A percentile compares a stretch with the other conserved stretches of the same genome.
Evolutionary conservation across 2,888 invertebrate genomes (phyloP).

Genomic region (Tetragonisca angustula): DNA sequence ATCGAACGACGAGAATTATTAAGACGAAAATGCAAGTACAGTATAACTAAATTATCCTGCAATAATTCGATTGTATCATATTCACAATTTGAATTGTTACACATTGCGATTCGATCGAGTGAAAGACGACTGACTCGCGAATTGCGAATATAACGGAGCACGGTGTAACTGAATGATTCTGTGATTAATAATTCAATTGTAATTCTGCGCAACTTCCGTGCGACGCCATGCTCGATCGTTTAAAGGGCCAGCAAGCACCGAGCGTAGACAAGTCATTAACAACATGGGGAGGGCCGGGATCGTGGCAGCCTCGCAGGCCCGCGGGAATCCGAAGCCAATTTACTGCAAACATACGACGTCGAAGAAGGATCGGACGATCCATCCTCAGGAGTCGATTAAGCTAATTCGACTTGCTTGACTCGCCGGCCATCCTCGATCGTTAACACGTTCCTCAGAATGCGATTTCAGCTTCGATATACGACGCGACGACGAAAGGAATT

Average conservation of each 20-base stretch:
- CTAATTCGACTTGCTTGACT: conserved; percentile 49
- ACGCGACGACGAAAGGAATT: background rate
- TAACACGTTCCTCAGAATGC: background rate
- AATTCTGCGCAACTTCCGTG: background rate
- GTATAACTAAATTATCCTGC: no score
- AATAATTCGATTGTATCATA: no score
- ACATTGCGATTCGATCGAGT: no score
- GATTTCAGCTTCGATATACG: background rate
- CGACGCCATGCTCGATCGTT: conserved; percentile 7
- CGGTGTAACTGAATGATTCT: no score
- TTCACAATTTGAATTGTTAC: no score
- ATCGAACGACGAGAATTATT: no score
- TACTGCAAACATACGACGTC: conserved; percentile 36
- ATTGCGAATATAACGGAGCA: no score
- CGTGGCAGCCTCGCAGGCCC: conserved; percentile 14
- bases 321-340: conserved; percentile 51
- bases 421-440: background rate
- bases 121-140: no score
- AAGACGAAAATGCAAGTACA: no score
- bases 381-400: conserved; percentile 51
- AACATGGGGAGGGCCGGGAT: conserved; percentile 40
- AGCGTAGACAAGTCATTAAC: conserved; percentile 58
- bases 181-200: no score
- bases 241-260: conserved; percentile 33
- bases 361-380: conserved; percentile 46